A percentile compares a stretch with the other conserved stretches of the same genome.
phyloP scores from a whole-genome alignment of 2,888 invertebrate genomes.

The Andrena marginata region DNA sequence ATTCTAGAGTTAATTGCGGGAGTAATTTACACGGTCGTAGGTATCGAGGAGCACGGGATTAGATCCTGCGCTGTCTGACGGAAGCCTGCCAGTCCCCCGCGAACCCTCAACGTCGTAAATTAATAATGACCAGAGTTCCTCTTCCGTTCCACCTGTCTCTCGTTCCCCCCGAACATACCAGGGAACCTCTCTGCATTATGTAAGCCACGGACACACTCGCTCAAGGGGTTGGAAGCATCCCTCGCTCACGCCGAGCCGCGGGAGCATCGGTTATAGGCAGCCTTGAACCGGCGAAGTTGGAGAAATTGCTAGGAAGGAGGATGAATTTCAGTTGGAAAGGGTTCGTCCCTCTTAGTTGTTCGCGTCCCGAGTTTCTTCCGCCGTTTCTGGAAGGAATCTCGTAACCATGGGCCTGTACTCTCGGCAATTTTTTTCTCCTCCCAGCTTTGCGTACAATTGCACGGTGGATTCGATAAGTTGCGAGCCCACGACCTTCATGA shows the following conservation, averaged over 20 bases:
- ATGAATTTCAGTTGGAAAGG: slow-evolving; percentile 52
- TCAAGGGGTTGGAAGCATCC: slow-evolving; percentile 34
- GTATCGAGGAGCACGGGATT: background rate
- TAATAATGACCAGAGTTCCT: slow-evolving; percentile 65
- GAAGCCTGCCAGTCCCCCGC: slow-evolving; percentile 47
- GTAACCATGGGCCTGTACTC: slow-evolving; percentile 12
- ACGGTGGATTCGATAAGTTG: slow-evolving; percentile 22
- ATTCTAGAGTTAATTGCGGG: background rate
- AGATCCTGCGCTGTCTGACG: slow-evolving; percentile 5
- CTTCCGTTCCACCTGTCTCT: slow-evolving; percentile 33
- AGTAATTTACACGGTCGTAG: background rate
- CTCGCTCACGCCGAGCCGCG: slow-evolving; percentile 11
- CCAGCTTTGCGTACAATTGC: background rate
- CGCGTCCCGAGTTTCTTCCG: background rate
- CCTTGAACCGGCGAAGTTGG: slow-evolving; percentile 33
- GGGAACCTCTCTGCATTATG: slow-evolving; percentile 53
- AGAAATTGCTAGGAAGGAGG: slow-evolving; percentile 57
- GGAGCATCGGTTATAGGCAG: slow-evolving; percentile 40
- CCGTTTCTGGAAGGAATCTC: slow-evolving; percentile 37
- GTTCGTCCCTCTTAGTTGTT: slow-evolving; percentile 28
- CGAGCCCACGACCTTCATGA: slow-evolving; percentile 18
- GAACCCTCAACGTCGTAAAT: slow-evolving; percentile 64
- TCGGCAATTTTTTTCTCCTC: slow-evolving; percentile 32
- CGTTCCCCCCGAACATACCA: slow-evolving; percentile 14
- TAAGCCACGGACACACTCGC: slow-evolving; percentile 27